Base-by-base conservation (phyloP, 1,140 invertebrate species). In the Dinoponera quadriceps region DNA sequence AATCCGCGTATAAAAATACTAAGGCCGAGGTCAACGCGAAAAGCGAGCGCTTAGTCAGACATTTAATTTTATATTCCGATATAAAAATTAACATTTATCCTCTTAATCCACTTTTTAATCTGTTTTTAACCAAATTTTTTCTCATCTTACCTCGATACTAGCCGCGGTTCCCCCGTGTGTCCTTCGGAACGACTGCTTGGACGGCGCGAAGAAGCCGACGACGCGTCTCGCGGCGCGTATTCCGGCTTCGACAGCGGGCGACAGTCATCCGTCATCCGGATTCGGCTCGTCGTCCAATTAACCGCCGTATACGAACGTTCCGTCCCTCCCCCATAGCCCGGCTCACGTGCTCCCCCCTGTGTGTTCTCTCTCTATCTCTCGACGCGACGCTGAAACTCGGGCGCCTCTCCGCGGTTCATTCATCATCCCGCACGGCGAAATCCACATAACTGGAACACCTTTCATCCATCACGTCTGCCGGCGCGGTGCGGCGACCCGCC, bases 391-490 rank as follows among this genome's bases (percentile, higher is more conserved):
- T 72, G 71, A 87, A 77, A 88, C 81, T 88, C 83, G 86, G 57
- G 33, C 27, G 82, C 83, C 87, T 71, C 55, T 54, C 74, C 29
- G 77, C 75, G 88, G 80, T 89, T 86, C 85, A 89, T 87, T 89
- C 88, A 87, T 87, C 85, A 89, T 89, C 83, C 84, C 68, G 82
- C 54, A 63, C 80, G 69, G 85, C 73, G 87, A 85, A 88, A 88
- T 88, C 78, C 86, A 83, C 84, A 82, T 88, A 88, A 88, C 86
- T 88, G 87, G 87, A 88, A 88, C 87, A 85, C 80, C 83, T 85
- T 88, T 88, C 88, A 88, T 89, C 87, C 81, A 88, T 89, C 87
- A 86, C 83, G 48, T 63, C 54, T 25, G 44, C 18, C 25, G 73
- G 62, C 73, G 62, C 48, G 38, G 38, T 11, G 38, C 38, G 38